Evolutionary conservation across 2,888 invertebrate species (phyloP).

Genomic region (Drosophila paramelanica): DNA sequence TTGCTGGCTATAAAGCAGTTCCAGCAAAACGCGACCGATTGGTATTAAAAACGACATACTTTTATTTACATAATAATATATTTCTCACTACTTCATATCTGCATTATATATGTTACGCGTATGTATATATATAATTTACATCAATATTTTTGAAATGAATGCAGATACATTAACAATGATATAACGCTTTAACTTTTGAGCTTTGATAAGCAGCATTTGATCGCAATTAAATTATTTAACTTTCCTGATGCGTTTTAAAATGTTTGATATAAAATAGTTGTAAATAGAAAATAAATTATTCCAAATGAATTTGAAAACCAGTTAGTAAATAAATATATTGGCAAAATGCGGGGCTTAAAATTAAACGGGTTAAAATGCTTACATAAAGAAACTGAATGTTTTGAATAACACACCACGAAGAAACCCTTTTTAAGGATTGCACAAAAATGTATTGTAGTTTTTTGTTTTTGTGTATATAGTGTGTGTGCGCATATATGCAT

Average conservation of each 20-base stretch:
- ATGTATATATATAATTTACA: conserved; percentile 41
- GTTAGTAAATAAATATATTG: conserved; percentile 66
- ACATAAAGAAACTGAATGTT: conserved; percentile 63
- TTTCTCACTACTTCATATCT: conserved; percentile 28
- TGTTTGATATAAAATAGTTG: conserved; percentile 12
- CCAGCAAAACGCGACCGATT: not conserved
- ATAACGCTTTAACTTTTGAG: conserved; percentile 43
- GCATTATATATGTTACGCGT: conserved; percentile 15
- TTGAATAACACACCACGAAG: conserved; percentile 38
- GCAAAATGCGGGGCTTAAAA: conserved; percentile 62
- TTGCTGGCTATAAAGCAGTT: not conserved
- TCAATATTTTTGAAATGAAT: conserved; percentile 45
- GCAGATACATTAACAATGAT: conserved; percentile 66
- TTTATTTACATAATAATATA: conserved; percentile 61
- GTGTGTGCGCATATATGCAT: conserved; percentile 12
- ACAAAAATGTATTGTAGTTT: conserved; percentile 5
- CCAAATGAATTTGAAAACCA: conserved; percentile 29
- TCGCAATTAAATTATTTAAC: conserved; percentile 25
- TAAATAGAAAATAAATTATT: conserved; percentile 14
- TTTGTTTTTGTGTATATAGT: conserved; percentile 2
- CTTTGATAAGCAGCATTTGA: conserved; percentile 33
- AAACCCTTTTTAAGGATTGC: conserved; percentile 1
- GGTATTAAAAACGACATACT: conserved; percentile 30
- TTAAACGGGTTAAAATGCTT: conserved; percentile 56
- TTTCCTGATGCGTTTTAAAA: conserved; percentile 19